Evolutionary conservation across 2,888 invertebrate genomes (phyloP), one percentile per base, ranked within the genome.

Genomic region (Aphodius granarius): DNA sequence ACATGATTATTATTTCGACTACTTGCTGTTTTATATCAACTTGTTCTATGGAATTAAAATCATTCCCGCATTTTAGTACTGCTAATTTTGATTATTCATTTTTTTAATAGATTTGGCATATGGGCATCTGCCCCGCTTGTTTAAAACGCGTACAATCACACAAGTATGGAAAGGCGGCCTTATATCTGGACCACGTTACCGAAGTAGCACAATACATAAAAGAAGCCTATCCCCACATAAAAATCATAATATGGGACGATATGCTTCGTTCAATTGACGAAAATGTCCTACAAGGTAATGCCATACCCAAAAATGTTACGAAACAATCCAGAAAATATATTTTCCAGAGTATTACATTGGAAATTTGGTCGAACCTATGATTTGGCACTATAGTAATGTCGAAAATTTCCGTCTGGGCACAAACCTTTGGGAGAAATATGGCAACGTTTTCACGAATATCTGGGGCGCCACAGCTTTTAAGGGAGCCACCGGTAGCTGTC

Each of bases 381-480:
- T 93, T 22, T 94, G 93, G 93, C 89, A 92, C 79, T 93, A 93
- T 83, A 90, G 89, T 80, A 83, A 89, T 0, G 86, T 88, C 71
- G 90, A 91, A 64, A 87, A 87, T 66, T 93, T 93, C 83, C 82
- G 83, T 1, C 82, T 91, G 17, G 86, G 87, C n/a, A 79, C 84
- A 70, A 83, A 84, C n/a, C 78, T 93, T 65, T 93, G 93, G 93
- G 89, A 89, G 62, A 91, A 90, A 73, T 94, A 94, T 81, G 87
- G 90, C 4, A 86, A 87, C 74, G 85, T 93, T 22, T 97, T 97
- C 84, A 88, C 90, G 0, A 89, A 89, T 70, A 86, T 96, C 17
- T 95, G 96, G 95, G 91, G 91, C 0, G 96, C 93, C 0, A 93
- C 94, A 22, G 95, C 96, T 0, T 97, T 92, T 84, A 97, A 97